Base-by-base conservation (phyloP, 2,888 invertebrate species). In the Folsomia candida region DNA sequence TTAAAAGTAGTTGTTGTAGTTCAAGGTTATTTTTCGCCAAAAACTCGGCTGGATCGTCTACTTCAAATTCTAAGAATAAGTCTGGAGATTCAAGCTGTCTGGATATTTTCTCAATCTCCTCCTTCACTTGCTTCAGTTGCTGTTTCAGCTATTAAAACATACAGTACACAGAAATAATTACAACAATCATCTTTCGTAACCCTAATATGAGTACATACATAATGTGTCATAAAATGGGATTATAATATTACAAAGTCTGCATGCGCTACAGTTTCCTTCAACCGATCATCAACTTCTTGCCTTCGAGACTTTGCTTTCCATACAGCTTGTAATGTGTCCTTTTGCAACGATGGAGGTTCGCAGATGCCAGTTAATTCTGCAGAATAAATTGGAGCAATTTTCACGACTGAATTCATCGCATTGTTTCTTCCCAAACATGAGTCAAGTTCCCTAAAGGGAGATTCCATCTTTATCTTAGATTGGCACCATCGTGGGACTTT, bases 171-270 rank as follows among this genome's bases (percentile, higher is more conserved):
- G 37, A 37, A 37, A n/a, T n/a, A n/a, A n/a, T n/a, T n/a, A n/a
- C n/a, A n/a, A n/a, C n/a, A n/a, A n/a, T n/a, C n/a, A n/a, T n/a
- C n/a, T n/a, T n/a, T n/a, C n/a, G n/a, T n/a, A n/a, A n/a, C n/a
- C n/a, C n/a, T n/a, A n/a, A n/a, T n/a, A n/a, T n/a, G n/a, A n/a
- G n/a, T n/a, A n/a, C n/a, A n/a, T n/a, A n/a, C n/a, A n/a, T n/a
- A n/a, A n/a, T n/a, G n/a, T n/a, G n/a, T n/a, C n/a, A 14, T 37
- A 14, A 37, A 37, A 37, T 37, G 14, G 37, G 37, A 37, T n/a
- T n/a, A n/a, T n/a, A n/a, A n/a, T n/a, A n/a, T 60, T 73, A 73
- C 73, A 63, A 66, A 68, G 2, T 70, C 68, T 20, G 68, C 37
- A 22, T 73, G 64, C 20, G 67, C 70, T 22, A 65, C 60, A 4